A percentile compares a stretch with the other conserved stretches of the same genome.
These are phyloP conservation scores for Pygocentrus nattereri DNA, from an alignment of 2,797 vertebrate genomes.

Conservation along the genomic window DNA sequence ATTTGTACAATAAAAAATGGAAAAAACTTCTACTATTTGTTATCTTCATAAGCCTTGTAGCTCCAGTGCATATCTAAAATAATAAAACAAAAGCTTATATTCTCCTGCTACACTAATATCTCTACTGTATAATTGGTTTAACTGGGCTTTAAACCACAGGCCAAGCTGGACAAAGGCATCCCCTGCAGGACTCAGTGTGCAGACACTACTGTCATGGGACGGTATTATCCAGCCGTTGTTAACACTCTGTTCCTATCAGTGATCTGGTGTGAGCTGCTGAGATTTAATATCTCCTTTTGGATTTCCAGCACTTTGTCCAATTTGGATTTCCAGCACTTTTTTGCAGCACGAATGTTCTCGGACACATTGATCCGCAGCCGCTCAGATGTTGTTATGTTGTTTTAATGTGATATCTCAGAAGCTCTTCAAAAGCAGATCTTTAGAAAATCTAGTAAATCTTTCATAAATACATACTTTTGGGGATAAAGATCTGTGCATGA, in stretches of 20 bases:
- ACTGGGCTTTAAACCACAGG: neutral
- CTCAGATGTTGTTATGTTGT: constrained; percentile 23
- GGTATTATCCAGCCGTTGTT: neutral
- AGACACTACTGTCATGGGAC: neutral
- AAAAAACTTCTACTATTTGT: no score
- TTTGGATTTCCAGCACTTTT: constrained; percentile 30
- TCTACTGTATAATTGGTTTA: neutral
- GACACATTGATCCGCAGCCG: constrained; percentile 18
- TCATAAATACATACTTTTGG: neutral
- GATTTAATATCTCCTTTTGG: constrained; percentile 28
- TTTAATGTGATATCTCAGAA: neutral
- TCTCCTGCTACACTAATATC: no score
- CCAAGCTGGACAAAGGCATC: neutral
- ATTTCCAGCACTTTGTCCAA: constrained; percentile 31
- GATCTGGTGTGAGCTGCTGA: constrained; percentile 1
- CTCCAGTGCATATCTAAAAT: no score
- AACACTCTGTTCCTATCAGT: constrained; percentile 1
- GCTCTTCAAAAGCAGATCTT: constrained; percentile 11
- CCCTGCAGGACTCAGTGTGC: neutral
- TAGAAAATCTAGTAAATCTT: constrained; percentile 29
- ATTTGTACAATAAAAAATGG: no score
- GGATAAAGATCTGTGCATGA: neutral
- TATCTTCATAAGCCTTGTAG: no score
- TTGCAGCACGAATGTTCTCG: neutral
- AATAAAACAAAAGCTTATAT: no score